These are phyloP conservation scores for Myotis lucifugus DNA, from an alignment of 2,113 vertebrate genomes.

Conservation along the genomic window DNA sequence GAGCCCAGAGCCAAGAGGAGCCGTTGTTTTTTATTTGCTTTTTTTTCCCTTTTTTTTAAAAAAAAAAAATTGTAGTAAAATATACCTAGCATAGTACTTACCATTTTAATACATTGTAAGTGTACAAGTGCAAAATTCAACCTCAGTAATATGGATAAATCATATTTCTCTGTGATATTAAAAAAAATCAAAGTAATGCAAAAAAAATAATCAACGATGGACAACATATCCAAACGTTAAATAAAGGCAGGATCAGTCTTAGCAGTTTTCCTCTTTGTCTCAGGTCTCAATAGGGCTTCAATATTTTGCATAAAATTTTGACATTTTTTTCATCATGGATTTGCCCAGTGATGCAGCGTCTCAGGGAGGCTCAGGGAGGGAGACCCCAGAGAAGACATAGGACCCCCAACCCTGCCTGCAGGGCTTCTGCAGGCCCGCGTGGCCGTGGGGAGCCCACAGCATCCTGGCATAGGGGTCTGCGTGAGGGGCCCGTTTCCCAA, in stretches of 20 bases:
- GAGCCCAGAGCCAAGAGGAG: accelerated
- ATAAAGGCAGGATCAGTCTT: background rate
- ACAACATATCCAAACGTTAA: background rate
- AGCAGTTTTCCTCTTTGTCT: background rate
- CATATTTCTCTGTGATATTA: background rate
- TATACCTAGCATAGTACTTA: background rate
- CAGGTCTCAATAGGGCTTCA: accelerated
- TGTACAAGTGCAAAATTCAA: background rate
- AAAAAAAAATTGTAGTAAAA: background rate
- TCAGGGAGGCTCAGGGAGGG: accelerated
- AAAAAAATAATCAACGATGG: background rate
- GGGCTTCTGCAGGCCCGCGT: background rate
- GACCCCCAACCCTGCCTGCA: accelerated
- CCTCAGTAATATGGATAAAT: background rate
- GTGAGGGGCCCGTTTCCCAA: accelerated
- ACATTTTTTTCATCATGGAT: background rate
- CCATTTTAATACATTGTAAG: background rate
- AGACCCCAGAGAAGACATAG: background rate
- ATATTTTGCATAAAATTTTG: background rate
- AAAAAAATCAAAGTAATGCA: background rate
- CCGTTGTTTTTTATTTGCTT: accelerated
- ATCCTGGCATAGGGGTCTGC: too few species aligned
- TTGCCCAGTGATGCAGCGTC: background rate
- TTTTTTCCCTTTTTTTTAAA: background rate
- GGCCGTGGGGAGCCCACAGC: background rate